Evolutionary conservation across 2,888 invertebrate species (phyloP), one percentile per base, ranked within the genome.

Genomic region (Vandiemenella viatica): DNA sequence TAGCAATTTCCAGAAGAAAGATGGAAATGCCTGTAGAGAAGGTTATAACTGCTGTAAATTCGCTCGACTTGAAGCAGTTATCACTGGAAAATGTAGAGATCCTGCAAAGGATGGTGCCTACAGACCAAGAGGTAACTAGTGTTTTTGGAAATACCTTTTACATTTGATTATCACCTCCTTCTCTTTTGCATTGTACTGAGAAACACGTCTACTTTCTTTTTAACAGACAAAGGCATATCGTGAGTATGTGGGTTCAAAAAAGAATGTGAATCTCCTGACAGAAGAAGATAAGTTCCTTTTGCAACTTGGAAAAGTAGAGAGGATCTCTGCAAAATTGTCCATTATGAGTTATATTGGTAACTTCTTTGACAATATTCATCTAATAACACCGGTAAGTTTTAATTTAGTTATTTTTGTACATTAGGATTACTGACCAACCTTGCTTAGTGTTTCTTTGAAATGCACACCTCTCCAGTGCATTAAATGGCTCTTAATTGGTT

Each of bases 261-360:
- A 91, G 63, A 88, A 90, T 59, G 72, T 91, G 46, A 87, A 81
- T 66, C 70, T 82, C 51, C 72, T 98, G 22, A 90, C 95, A 0
- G 97, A 98, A 62, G 97, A 98, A 69, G 97, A 98, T 67, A 91
- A 91, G 67, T 95, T 96, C 69, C 75, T 96, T 58, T 58, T 71
- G 23, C 66, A 89, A 65, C 71, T 98, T 45, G 83, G 90, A 18
- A 89, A 87, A 73, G 88, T 97, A 8, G 97, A 98, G 63, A 72
- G 97, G 59, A 83, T 97, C 62, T 81, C 89, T 1, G 88, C 89
- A 2, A 97, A 98, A 63, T 68, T 98, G 42, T 79, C 87, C 26
- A 92, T 98, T 52, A 97, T 98, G 93, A 85, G 84, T 62, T 97
- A 96, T 65, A 93, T 98, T 75, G 93, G 93, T 44, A 96, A 93